Base-by-base conservation (phyloP, 2,797 vertebrate species). In the Cuniculus paca region DNA sequence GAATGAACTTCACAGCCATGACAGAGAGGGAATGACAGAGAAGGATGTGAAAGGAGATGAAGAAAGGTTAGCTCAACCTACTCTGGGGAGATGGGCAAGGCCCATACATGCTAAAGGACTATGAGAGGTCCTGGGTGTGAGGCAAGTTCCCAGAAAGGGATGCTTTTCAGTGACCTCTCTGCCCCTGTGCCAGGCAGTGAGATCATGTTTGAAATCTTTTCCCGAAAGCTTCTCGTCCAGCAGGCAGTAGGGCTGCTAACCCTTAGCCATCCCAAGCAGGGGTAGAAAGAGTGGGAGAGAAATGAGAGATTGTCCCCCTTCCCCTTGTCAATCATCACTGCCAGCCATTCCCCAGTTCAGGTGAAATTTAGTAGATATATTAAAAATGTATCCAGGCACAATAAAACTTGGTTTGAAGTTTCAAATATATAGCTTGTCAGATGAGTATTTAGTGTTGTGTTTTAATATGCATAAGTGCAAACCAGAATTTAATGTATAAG, bases 391-490 rank as follows among this genome's bases (percentile, higher is more conserved):
- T 58, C 92, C 94, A 93, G 96, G 72, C 65, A 96, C 90, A 93
- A 96, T 93, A 93, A 91, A 96, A 82, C 77, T 56, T 81, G 60
- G 87, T 92, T 93, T 97, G 93, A 96, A 68, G 84, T 92, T 91
- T 97, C 96, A 97, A 97, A 95, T 96, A 95, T 96, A 94, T 58
- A 97, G 96, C 95, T 95, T 96, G 94, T 91, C 97, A 96, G 84
- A 72, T 54, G 91, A 94, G 91, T 94, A 97, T 95, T 90, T 97
- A 97, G 93, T 90, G 81, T 54, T 95, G 50, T 93, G 60, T 70
- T 97, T 97, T 95, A 97, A 97, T 95, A 97, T 88, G 97, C 93
- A 7, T 96, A 97, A 95, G 68, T 95, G 78, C 77, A 90, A 95
- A 93, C 87, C 56, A 56, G 91, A 94, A 91, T 95, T 94, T 96